These are phyloP conservation scores for Nyctibius grandis DNA, from an alignment of 2,797 vertebrate species.

Conservation along the genomic window DNA sequence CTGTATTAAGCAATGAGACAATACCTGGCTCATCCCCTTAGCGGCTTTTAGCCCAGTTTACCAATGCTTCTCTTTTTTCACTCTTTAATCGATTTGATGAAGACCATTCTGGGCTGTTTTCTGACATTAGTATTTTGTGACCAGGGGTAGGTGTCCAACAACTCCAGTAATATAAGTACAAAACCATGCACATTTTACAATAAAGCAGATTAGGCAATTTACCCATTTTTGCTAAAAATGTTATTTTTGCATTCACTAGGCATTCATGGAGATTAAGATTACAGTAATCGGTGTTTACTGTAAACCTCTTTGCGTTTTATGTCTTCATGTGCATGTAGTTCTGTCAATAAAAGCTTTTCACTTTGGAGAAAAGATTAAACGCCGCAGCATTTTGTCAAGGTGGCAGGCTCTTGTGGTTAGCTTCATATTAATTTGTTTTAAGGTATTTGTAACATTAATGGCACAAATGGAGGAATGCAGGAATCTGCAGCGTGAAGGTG, in stretches of 20 bases:
- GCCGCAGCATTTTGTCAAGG: background rate
- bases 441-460: background rate
- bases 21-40: background rate
- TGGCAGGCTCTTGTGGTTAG: background rate
- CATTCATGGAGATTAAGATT: conserved; percentile 3
- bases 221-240: background rate
- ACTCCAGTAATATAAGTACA: background rate
- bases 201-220: background rate
- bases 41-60: background rate
- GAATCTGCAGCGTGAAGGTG: background rate
- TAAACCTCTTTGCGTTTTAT: conserved; percentile 18
- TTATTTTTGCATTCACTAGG: background rate
- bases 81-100: background rate
- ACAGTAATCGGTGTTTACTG: background rate
- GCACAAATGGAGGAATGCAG: background rate
- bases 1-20: background rate
- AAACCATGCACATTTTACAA: background rate
- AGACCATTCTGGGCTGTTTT: background rate
- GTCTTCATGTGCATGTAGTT: background rate
- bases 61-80: background rate
- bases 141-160: background rate
- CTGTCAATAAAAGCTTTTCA: background rate
- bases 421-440: background rate
- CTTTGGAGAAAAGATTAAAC: background rate
- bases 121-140: background rate